Base-by-base conservation (phyloP, 2,888 invertebrate genomes). In the Allacma fusca region DNA sequence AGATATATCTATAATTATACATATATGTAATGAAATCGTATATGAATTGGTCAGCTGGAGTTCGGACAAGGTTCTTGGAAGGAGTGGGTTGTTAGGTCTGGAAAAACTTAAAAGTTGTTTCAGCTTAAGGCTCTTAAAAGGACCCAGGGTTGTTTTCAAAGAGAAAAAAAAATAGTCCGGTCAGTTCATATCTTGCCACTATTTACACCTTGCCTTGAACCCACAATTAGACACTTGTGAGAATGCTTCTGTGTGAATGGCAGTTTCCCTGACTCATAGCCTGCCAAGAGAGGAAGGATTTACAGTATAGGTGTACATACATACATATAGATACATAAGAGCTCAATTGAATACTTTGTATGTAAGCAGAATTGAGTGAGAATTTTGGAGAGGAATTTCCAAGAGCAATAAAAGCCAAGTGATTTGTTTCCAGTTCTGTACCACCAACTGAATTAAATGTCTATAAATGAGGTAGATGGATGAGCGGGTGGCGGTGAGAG, bases 371-470 rank as follows among this genome's bases (percentile, higher is more conserved):
- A 43, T 29, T 34, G 69, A 40, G 69, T 34, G 43, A 69, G 69
- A 19, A 21, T 34, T 34, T 34, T 34, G 5, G 9, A 34, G 4
- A 34, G 34, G 34, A 34, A 34, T 34, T 34, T 57, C 57, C 57
- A 21, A 4, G 5, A 21, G 57, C 57, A 57, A 57, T 57, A 57
- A 57, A 57, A 67, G 67, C 28, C n/a, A 19, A 19, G 29, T 71
- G 71, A 71, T 71, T 71, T 71, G 50, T 71, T 71, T 28, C 26
- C 64, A 24, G 28, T 57, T 28, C n/a, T 50, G 40, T 71, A 28
- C 67, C 67, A 28, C 29, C 62, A 72, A 59, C 50, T 73, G 73
- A 64, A 73, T 64, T 64, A 73, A 73, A 73, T 73, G 73, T 43
- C 73, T 34, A 71, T 71, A 71, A 71, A 44, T 71, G 71, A 71